Conservation (phyloP, 2,113 vertebrate genomes). For the Notarius lentiginosus region DNA sequence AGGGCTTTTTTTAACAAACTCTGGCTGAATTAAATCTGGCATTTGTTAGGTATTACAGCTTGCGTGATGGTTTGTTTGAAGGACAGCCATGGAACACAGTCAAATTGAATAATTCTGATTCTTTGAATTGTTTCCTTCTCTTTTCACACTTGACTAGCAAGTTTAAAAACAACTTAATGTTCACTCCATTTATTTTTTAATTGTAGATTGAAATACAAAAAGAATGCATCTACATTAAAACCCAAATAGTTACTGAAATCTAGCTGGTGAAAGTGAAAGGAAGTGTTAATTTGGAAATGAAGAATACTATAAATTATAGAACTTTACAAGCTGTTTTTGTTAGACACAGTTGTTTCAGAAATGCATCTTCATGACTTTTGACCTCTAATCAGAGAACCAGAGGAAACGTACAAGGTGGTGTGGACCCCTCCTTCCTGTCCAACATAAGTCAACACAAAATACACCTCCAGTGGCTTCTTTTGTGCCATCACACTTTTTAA, state of each 20-base stretch:
- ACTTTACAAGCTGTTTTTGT: not conserved
- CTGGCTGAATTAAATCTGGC: constrained; percentile 29
- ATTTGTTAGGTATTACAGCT: constrained; percentile 33
- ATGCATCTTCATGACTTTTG: not conserved
- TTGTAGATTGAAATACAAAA: constrained; percentile 1
- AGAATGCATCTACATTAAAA: not conserved
- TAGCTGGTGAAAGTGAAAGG: not conserved
- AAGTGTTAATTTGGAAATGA: constrained; percentile 1
- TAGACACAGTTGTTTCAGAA: not conserved
- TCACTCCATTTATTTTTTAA: not conserved
- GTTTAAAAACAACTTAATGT: constrained; percentile 10
- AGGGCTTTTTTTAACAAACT: not conserved
- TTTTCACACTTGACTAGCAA: constrained; percentile 7
- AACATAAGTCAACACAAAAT: constrained; percentile 28
- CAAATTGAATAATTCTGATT: constrained; percentile 38
- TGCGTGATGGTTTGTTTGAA: constrained; percentile 20
- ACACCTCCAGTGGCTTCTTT: not conserved
- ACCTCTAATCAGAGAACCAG: constrained; percentile 29
- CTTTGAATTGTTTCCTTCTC: constrained; percentile 21
- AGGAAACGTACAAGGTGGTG: constrained; percentile 44
- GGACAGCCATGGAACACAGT: constrained; percentile 34
- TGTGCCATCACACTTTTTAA: not conserved
- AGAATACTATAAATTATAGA: not conserved
- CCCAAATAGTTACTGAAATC: not conserved
- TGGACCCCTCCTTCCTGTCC: constrained; percentile 38